Base-by-base conservation (phyloP, 64 coral and sea anemone species). In the Stichodactyla mertensii region DNA sequence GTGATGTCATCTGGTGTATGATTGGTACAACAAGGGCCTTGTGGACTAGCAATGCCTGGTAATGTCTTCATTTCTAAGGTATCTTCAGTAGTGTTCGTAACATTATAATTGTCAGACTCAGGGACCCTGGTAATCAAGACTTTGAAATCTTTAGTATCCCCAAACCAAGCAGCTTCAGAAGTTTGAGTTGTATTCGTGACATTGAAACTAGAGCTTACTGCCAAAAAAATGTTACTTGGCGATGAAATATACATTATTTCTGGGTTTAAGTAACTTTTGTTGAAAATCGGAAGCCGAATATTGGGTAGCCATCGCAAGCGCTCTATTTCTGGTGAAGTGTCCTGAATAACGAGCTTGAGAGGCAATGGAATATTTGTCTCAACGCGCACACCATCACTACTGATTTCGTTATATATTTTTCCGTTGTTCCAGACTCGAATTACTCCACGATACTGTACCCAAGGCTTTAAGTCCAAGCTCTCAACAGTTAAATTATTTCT, bases 221-320 rank as follows among this genome's bases (percentile, higher is more conserved):
- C 59, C 20, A 87, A 0, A 57, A 52, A 26, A 6, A 91, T 15
- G 4, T 91, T 77, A 7, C 24, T 6, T 16, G 91, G 94, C 51
- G 88, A 92, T 18, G 94, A 95, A 87, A 95, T 87, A 22, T 89
- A 95, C 57, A 67, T 71, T 12, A 95, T 85, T 27, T 95, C 94
- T 52, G 87, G 57, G 24, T 89, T 88, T 20, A 85, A 16, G 4
- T 66, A 78, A 58, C 87, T 95, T 80, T 55, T 55, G 45, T 88
- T 92, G 19, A 92, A 92, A 20, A 10, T 16, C 4, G 94, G 88
- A 66, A 95, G 55, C 13, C 70, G 85, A 20, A 95, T n/a, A 84
- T 87, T 77, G 54, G 94, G 94, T 52, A 92, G 26, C 94, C 94
- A 95, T 14, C 88, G 78, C 18, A 86, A 51, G 55, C 52, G 57